These are phyloP conservation scores for Takifugu flavidus DNA, from an alignment of 2,113 vertebrate species.

Conservation along the genomic window DNA sequence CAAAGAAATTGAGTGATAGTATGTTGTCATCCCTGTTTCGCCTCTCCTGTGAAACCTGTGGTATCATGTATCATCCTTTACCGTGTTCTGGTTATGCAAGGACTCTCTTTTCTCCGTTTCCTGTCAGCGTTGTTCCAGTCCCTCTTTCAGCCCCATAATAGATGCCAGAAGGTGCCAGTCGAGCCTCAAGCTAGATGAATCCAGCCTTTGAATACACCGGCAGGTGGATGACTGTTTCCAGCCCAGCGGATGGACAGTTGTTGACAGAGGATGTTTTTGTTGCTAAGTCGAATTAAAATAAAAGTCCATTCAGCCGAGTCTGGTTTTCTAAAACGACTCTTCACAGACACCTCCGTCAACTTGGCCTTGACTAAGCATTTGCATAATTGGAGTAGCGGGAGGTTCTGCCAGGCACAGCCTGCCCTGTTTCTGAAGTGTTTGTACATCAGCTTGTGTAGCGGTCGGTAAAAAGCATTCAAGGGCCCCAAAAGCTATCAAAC, in stretches of 20 bases:
- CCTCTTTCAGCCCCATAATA: slow-evolving; percentile 33
- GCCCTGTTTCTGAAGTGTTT: slow-evolving; percentile 19
- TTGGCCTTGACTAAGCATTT: slow-evolving; percentile 43
- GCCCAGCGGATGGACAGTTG: slow-evolving; percentile 13
- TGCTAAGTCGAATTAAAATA: background rate
- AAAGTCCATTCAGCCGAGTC: slow-evolving; percentile 40
- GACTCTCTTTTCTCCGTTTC: background rate
- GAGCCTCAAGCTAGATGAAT: slow-evolving; percentile 28
- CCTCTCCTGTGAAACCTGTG: slow-evolving; percentile 1
- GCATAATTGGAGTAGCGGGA: slow-evolving; percentile 45
- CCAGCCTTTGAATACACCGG: slow-evolving; percentile 27
- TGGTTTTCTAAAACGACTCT: slow-evolving; percentile 12
- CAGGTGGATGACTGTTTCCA: slow-evolving; percentile 35
- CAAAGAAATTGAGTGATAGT: too few species aligned
- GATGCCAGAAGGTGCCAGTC: slow-evolving; percentile 35
- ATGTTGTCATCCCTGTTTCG: too few species aligned
- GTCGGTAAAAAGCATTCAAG: too few species aligned
- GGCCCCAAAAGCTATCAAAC: too few species aligned
- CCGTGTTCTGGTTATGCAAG: slow-evolving; percentile 33
- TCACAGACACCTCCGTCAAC: slow-evolving; percentile 21
- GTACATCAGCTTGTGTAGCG: background rate
- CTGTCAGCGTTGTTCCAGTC: slow-evolving; percentile 42
- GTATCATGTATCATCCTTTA: slow-evolving; percentile 25
- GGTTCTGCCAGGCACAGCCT: slow-evolving; percentile 25
- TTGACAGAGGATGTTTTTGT: too few species aligned